Base-by-base conservation (phyloP, 2,113 vertebrate genomes). In the Hyperopisus bebe region DNA sequence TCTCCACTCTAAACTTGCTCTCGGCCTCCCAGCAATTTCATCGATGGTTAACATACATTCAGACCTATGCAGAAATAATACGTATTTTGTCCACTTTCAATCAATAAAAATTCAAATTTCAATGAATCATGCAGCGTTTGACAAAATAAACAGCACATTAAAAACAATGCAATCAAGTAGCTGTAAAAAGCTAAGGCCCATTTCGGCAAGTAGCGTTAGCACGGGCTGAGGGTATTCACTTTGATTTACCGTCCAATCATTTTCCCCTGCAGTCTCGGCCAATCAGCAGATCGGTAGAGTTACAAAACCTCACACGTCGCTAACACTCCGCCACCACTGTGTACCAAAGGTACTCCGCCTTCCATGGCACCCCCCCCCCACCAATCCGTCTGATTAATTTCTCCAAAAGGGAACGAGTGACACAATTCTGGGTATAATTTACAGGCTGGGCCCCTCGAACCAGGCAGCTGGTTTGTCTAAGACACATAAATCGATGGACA, bases 141-240 rank as follows among this genome's bases (percentile, higher is more conserved):
- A 88, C 39, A 9, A 88, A 66, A 44, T 62, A 66, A 88, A 88
- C 87, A 66, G 55, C 53, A 62, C 31, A 88, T 58, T 88, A 58
- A 46, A 46, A 66, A 42, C 31, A 58, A 27, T 2, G 24, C 27
- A 86, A 53, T 86, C 47, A 53, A 35, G 85, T 19, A 86, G 44
- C 47, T 27, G 83, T n/a, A 27, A 86, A 50, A 48, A n/a, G 44
- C 17, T 84, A 44, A 24, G 24, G 39, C 47, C n/a, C 86, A 87
- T 86, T 87, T 58, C 31, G 51, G 5, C 42, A n/a, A 88, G 51
- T 2, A 42, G 35, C 53, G 3, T 88, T 44, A 42, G 48, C n/a
- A 15, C 15, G 15, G 48, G 31, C 47, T 53, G 50, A 31, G 48
- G 50, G 50, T 31, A 39, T 35, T 87, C n/a, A 53, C 15, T 87